phyloP scores from a whole-genome alignment of 2,113 vertebrate species.

The Delphinapterus leucas region DNA sequence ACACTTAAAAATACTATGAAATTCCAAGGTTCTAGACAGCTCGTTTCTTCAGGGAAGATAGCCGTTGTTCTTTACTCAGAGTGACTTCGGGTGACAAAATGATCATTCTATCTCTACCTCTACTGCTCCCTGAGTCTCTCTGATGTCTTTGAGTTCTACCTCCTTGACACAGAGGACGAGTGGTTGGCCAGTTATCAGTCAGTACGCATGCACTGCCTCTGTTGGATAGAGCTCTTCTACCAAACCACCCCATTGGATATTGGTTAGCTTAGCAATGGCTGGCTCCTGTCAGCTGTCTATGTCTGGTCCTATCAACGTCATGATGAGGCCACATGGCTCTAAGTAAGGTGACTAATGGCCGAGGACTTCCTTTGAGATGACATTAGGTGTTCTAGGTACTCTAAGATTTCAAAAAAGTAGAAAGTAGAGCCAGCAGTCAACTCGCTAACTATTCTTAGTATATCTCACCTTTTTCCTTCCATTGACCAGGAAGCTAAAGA shows the following conservation, averaged over 20 bases:
- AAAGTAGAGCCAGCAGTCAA: neutral
- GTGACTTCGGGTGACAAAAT: neutral
- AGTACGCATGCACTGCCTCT: neutral
- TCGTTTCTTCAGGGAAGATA: neutral
- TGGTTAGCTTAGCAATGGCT: neutral
- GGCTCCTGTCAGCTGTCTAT: neutral
- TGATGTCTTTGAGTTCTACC: neutral
- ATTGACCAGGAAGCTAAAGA: neutral
- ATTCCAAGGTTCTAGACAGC: neutral
- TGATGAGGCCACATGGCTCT: neutral
- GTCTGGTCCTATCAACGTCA: neutral
- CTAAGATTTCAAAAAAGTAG: neutral
- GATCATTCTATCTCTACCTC: neutral
- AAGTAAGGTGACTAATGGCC: neutral
- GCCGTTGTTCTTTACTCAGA: neutral
- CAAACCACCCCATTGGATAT: neutral
- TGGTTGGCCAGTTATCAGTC: neutral
- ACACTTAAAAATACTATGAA: neutral
- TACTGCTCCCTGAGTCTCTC: neutral
- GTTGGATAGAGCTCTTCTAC: neutral
- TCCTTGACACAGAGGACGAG: neutral
- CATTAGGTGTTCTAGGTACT: neutral
- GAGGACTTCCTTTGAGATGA: neutral
- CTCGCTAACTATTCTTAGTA: neutral
- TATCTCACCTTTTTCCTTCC: neutral